A percentile compares a stretch with the other conserved stretches of the same genome.
phyloP scores from a whole-genome alignment of 2,113 vertebrate species.

The Lepidothrix coronata region DNA sequence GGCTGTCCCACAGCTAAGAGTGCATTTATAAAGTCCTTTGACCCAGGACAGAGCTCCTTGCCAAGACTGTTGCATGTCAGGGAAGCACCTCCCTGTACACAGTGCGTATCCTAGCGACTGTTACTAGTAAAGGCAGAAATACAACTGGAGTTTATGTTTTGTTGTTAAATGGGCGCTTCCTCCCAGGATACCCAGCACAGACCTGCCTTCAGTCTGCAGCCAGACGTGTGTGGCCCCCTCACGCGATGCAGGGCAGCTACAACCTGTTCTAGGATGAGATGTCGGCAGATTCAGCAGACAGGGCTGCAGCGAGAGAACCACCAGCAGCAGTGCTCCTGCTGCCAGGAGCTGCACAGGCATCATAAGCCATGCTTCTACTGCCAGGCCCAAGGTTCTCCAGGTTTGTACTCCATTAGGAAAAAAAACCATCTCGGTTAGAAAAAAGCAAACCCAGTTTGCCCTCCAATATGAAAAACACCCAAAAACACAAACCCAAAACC shows the following conservation, averaged over 20 bases:
- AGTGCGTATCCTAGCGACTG: neutral
- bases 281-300: neutral
- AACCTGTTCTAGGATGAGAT: accelerated
- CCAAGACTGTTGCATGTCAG: accelerated
- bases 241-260: accelerated
- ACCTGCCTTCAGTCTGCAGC: neutral
- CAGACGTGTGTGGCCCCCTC: accelerated
- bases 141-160: neutral
- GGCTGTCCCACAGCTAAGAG: accelerated
- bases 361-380: accelerated
- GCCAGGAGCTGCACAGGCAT: accelerated
- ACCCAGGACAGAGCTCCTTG: neutral
- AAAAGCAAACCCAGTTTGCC: neutral
- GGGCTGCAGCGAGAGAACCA: neutral
- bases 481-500: accelerated
- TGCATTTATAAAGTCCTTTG: neutral
- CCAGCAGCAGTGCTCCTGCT: neutral
- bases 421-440: too few species aligned
- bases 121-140: neutral
- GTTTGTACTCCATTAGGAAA: too few species aligned
- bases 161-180: neutral
- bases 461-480: too few species aligned
- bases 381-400: neutral
- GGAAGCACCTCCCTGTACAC: neutral
- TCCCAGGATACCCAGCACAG: neutral